Evolutionary conservation across 2,113 vertebrate genomes (phyloP).

Genomic region (Cardinalis cardinalis): DNA sequence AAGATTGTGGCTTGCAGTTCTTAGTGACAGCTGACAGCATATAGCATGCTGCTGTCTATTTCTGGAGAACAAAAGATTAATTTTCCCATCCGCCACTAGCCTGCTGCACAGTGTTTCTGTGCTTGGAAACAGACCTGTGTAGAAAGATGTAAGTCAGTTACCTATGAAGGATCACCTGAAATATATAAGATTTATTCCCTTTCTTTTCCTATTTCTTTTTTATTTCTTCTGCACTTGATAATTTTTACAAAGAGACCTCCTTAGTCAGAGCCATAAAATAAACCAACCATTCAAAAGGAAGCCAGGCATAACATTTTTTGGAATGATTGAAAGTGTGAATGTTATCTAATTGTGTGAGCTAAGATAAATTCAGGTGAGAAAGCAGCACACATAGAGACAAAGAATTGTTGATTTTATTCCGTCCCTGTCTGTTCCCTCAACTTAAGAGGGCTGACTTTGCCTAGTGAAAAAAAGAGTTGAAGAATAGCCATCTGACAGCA

Average conservation of each 20-base stretch:
- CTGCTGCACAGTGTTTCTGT: background rate
- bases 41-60: background rate
- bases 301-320: background rate
- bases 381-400: background rate
- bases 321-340: background rate
- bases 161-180: background rate
- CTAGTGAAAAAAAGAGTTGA: background rate
- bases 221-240: background rate
- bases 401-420: background rate
- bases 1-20: background rate
- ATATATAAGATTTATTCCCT: background rate
- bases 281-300: background rate
- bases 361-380: background rate
- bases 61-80: background rate
- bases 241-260: background rate
- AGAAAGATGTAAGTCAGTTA: background rate
- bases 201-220: background rate
- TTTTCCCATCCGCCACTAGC: fast-evolving
- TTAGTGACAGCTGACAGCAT: background rate
- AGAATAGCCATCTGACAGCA: background rate
- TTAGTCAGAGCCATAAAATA: background rate
- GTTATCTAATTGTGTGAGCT: background rate
- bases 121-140: background rate
- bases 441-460: background rate
- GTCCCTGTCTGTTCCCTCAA: background rate